Conservation (phyloP, 2,888 invertebrate species). For the Temnothorax unifasciatus region DNA sequence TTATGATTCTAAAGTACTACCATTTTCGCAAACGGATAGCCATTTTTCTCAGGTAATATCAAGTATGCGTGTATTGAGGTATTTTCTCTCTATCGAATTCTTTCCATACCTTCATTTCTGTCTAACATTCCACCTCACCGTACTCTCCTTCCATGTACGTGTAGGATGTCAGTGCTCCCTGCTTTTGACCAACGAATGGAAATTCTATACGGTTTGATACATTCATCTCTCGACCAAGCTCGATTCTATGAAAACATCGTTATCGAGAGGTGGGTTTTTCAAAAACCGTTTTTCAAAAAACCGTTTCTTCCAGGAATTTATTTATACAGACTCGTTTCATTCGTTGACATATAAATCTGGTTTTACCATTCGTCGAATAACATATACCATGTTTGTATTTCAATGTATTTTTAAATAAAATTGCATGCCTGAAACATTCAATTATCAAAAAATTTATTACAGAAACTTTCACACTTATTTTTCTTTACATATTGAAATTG, state of each 20-base stretch:
- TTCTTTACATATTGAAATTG: background rate
- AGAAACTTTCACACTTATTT: background rate
- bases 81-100: constrained; percentile 32
- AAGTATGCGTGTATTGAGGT: constrained; percentile 15
- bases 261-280: constrained; percentile 40
- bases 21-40: background rate
- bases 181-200: constrained; percentile 55
- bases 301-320: constrained; percentile 51
- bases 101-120: constrained; percentile 32
- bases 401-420: background rate
- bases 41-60: background rate
- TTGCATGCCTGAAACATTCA: background rate
- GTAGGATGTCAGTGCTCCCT: constrained; percentile 30
- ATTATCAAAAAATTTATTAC: background rate
- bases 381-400: background rate
- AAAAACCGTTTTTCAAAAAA: constrained; percentile 56
- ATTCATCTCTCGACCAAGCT: constrained; percentile 55
- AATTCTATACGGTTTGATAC: constrained; percentile 40
- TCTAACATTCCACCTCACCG: constrained; percentile 25
- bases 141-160: background rate
- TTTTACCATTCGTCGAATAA: constrained; percentile 11
- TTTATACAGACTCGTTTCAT: constrained; percentile 56
- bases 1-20: background rate
- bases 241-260: constrained; percentile 57
- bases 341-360: constrained; percentile 48